Evolutionary conservation across 2,888 invertebrate genomes (phyloP).

Genomic region (Cryptocephalus moraei): DNA sequence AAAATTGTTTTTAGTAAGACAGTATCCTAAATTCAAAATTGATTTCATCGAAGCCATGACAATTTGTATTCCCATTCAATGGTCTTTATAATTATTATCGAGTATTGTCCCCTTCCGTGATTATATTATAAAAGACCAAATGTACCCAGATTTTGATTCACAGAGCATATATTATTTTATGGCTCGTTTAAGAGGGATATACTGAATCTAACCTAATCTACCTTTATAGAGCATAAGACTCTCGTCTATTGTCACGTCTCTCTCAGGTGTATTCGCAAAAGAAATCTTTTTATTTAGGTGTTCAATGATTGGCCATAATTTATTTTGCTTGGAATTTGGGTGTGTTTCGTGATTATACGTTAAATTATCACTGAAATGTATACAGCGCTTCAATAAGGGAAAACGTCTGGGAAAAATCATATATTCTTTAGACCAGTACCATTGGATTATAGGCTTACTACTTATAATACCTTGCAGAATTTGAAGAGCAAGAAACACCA

Average conservation of each 20-base stretch:
- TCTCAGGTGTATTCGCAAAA: neutral
- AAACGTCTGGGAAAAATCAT: too few species aligned
- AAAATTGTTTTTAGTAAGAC: neutral
- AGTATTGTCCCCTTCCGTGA: neutral
- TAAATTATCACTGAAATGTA: too few species aligned
- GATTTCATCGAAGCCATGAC: neutral
- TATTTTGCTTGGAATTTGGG: neutral
- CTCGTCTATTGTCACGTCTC: neutral
- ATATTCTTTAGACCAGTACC: too few species aligned
- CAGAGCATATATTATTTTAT: neutral
- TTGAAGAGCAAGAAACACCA: too few species aligned
- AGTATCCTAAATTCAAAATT: neutral
- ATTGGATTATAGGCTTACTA: too few species aligned
- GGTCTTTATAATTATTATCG: neutral
- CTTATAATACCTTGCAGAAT: too few species aligned
- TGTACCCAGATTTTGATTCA: neutral
- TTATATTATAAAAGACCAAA: neutral
- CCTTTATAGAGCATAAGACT: neutral
- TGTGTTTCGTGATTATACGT: too few species aligned
- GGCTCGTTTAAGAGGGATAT: too few species aligned
- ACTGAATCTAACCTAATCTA: too few species aligned
- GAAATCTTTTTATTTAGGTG: neutral
- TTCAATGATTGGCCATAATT: neutral
- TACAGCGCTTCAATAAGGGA: too few species aligned
- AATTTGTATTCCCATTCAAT: neutral